phyloP scores from a whole-genome alignment of 1,140 invertebrate genomes.

The Solen grandis region DNA sequence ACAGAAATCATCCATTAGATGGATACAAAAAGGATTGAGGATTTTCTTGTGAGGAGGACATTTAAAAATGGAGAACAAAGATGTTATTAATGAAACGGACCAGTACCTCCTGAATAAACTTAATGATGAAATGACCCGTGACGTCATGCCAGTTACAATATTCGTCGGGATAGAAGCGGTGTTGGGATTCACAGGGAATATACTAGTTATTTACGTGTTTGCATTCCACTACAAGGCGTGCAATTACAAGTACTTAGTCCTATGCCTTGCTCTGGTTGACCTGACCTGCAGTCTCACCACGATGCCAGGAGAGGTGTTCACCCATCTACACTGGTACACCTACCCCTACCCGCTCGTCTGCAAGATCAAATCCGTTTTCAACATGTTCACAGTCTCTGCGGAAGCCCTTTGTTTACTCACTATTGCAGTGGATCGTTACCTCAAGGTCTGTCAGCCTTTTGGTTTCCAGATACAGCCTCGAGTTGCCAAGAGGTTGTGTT shows the following conservation, averaged over 20 bases:
- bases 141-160: slow-evolving; percentile 55
- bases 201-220: too few species aligned
- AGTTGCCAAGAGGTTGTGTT: not conserved
- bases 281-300: slow-evolving; percentile 61
- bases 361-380: slow-evolving; percentile 59
- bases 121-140: slow-evolving; percentile 48
- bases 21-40: too few species aligned
- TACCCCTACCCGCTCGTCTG: slow-evolving; percentile 56
- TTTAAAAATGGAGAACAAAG: too few species aligned
- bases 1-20: too few species aligned
- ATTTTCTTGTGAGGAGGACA: too few species aligned
- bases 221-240: slow-evolving; percentile 34
- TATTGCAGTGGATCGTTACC: slow-evolving; percentile 60
- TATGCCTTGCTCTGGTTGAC: slow-evolving; percentile 61
- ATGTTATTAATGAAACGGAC: too few species aligned
- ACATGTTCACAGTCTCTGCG: slow-evolving; percentile 59
- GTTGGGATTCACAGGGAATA: slow-evolving; percentile 60
- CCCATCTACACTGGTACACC: slow-evolving; percentile 65
- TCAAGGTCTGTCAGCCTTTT: too few species aligned
- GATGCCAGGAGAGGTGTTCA: slow-evolving; percentile 67
- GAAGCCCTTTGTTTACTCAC: slow-evolving; percentile 60
- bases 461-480: slow-evolving; percentile 51
- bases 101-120: slow-evolving; percentile 45
- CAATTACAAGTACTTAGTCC: slow-evolving; percentile 59
- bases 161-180: too few species aligned